Percentiles rank a stretch among this genome's conserved stretches.
These are phyloP conservation scores for Apogon hyalosoma DNA, from an alignment of 2,797 vertebrate genomes.

Conservation along the genomic window DNA sequence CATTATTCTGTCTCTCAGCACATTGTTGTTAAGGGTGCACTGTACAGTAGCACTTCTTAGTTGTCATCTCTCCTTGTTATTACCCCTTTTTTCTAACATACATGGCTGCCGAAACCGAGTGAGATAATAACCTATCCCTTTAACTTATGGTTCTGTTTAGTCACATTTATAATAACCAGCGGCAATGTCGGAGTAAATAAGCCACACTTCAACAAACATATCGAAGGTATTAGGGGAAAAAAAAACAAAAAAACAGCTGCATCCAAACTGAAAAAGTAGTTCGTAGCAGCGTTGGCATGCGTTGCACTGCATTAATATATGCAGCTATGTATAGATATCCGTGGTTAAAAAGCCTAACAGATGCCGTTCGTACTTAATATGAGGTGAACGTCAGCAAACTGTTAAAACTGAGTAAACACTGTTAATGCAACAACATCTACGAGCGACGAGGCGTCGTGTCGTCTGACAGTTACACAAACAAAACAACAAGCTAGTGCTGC, in stretches of 20 bases:
- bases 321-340: constrained; percentile 41
- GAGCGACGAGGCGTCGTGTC: neutral
- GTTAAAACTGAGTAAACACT: constrained; percentile 19
- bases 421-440: constrained; percentile 15
- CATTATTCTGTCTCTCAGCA: neutral
- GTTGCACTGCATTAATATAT: constrained; percentile 39
- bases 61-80: neutral
- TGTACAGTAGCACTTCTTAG: no score
- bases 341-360: constrained; percentile 50
- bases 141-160: constrained; percentile 17
- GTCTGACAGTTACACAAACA: constrained; percentile 30
- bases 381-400: constrained; percentile 39
- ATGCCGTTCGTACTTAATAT: constrained; percentile 29
- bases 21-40: neutral
- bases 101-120: no score
- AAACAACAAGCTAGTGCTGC: constrained; percentile 59
- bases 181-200: constrained; percentile 14
- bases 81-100: constrained; percentile 13
- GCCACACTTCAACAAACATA: neutral
- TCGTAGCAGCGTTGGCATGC: constrained; percentile 43
- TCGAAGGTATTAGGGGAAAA: constrained; percentile 5
- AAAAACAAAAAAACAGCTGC: constrained; percentile 4
- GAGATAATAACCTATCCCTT: constrained; percentile 16
- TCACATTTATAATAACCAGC: constrained; percentile 17
- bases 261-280: constrained; percentile 44